Evolutionary conservation across 2,113 vertebrate genomes (phyloP).

Genomic region (Heloderma charlesbogerti): DNA sequence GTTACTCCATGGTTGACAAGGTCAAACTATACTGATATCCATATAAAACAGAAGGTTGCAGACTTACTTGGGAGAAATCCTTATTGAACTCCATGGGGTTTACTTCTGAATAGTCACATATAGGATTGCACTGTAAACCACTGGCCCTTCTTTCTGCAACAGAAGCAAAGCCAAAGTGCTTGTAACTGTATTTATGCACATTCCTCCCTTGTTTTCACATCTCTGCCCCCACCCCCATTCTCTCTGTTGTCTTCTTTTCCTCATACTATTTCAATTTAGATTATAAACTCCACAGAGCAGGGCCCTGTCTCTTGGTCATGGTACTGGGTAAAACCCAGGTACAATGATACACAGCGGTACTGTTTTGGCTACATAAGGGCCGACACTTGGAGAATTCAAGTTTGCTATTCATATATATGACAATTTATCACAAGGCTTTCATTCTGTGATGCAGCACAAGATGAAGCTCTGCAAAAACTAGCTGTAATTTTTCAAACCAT

Average conservation of each 20-base stretch:
- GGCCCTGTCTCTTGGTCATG: not conserved
- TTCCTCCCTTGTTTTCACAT: not conserved
- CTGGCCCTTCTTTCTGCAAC: too few species aligned
- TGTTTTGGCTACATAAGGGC: not conserved
- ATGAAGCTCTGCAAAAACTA: not conserved
- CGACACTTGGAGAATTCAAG: not conserved
- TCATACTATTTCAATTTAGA: not conserved
- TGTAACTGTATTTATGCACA: not conserved
- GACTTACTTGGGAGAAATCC: too few species aligned
- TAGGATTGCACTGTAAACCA: not conserved
- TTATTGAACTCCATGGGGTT: not conserved
- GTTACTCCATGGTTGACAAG: not conserved
- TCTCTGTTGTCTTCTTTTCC: not conserved
- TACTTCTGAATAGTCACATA: not conserved
- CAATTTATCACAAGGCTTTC: not conserved
- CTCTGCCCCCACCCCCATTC: not conserved
- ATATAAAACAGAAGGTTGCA: not conserved
- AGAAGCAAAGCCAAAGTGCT: not conserved
- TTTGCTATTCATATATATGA: not conserved
- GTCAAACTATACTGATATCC: not conserved
- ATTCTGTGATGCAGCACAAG: not conserved
- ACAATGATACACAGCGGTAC: not conserved
- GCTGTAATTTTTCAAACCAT: not conserved
- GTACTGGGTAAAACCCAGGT: not conserved
- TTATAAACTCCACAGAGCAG: not conserved